phyloP scores from a whole-genome alignment of 2,888 invertebrate species.

The Papilio protenor region DNA sequence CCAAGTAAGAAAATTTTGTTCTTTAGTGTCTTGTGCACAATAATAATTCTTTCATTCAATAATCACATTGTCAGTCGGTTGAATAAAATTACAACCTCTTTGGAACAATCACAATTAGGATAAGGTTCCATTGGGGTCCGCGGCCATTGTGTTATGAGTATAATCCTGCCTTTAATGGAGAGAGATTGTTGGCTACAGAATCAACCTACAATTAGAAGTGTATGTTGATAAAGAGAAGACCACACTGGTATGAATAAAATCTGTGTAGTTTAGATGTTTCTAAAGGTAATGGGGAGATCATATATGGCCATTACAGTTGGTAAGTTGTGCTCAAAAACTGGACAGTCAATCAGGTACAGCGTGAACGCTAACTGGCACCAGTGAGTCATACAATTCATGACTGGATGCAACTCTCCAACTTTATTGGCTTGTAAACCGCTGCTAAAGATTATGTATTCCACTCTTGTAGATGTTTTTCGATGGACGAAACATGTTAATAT shows the following conservation, averaged over 20 bases:
- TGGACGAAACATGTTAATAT: background rate
- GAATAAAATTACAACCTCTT: constrained; percentile 31
- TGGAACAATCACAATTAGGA: constrained; percentile 35
- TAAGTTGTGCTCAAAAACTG: no score
- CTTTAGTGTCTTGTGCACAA: background rate
- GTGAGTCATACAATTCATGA: no score
- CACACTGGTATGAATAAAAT: constrained; percentile 22
- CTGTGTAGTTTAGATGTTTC: background rate
- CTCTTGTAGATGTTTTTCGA: background rate
- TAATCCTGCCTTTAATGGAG: constrained; percentile 47
- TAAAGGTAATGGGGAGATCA: no score
- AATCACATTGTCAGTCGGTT: constrained; percentile 28
- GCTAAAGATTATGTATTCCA: background rate
- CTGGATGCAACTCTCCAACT: no score
- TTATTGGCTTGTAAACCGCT: background rate
- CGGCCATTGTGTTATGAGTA: constrained; percentile 46
- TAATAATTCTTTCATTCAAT: constrained; percentile 23
- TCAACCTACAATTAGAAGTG: constrained; percentile 23
- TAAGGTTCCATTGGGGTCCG: constrained; percentile 25
- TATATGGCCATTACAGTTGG: no score
- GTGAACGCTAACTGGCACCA: no score
- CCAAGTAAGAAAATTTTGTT: background rate
- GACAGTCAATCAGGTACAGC: no score
- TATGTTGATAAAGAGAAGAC: constrained; percentile 3
- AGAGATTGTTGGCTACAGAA: constrained; percentile 42